phyloP scores from a whole-genome alignment of 2,888 invertebrate species.

The Drosophila nr. perissopoda region DNA sequence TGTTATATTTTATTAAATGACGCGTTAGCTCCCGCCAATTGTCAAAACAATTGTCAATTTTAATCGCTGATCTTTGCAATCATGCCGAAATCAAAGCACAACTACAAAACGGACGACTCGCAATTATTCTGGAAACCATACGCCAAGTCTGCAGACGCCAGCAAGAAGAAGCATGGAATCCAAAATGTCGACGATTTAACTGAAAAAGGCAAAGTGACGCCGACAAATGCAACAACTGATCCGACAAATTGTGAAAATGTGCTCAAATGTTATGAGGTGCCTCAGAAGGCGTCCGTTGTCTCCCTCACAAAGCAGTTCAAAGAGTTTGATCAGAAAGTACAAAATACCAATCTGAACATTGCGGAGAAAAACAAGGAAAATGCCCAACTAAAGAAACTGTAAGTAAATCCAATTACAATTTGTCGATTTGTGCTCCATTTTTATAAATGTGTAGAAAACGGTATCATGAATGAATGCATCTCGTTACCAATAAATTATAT shows the following conservation, averaged over 20 bases:
- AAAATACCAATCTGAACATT: slow-evolving; percentile 1
- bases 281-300: slow-evolving; percentile 4
- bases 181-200: not conserved
- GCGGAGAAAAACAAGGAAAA: slow-evolving; percentile 18
- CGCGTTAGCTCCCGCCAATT: not conserved
- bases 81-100: slow-evolving; percentile 12
- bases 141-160: not conserved
- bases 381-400: slow-evolving; percentile 19
- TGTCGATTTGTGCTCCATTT: not conserved
- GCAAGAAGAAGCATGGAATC: not conserved
- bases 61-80: not conserved
- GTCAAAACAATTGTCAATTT: not conserved
- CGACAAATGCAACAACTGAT: not conserved
- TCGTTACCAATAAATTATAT: not conserved
- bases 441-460: not conserved
- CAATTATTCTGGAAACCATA: not conserved
- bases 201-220: not conserved
- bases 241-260: slow-evolving; percentile 18
- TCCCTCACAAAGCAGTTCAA: not conserved
- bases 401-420: not conserved
- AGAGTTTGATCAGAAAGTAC: slow-evolving; percentile 6
- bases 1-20: not conserved
- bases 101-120: not conserved
- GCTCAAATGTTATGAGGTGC: not conserved
- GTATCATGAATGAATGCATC: not conserved